Conservation (phyloP, 2,888 invertebrate genomes). For the Trissolcus japonicus region DNA sequence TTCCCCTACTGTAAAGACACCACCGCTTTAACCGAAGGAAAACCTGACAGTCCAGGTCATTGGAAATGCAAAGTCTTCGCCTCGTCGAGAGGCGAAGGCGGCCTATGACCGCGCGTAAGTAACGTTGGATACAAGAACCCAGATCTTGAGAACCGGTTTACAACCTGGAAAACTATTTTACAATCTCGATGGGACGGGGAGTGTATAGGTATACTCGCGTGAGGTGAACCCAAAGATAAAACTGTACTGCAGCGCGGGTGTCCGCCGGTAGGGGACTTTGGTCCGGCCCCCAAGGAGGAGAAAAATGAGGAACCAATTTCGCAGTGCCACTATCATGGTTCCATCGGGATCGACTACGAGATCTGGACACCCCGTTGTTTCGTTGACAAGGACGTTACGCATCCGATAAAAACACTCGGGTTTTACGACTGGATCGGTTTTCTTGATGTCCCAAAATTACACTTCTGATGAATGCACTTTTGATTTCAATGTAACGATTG, state of each 20-base stretch:
- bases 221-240: conserved; percentile 35
- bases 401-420: conserved; percentile 50
- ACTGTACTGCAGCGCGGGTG: conserved; percentile 18
- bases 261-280: neutral
- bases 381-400: conserved; percentile 55
- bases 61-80: conserved; percentile 6
- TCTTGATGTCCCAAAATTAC: conserved; percentile 38
- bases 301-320: conserved; percentile 48
- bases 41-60: neutral
- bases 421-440: conserved; percentile 37
- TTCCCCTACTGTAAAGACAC: neutral
- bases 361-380: conserved; percentile 47
- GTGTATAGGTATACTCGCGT: conserved; percentile 29
- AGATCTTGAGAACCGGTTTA: conserved; percentile 71
- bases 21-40: too few species aligned
- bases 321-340: conserved; percentile 43
- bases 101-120: conserved; percentile 73
- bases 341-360: conserved; percentile 48
- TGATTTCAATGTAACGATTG: conserved; percentile 24
- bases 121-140: conserved; percentile 72
- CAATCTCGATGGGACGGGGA: conserved; percentile 63
- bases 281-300: neutral
- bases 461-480: conserved; percentile 43
- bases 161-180: conserved; percentile 72
- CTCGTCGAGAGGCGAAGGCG: conserved; percentile 64